Conservation (phyloP, 2,797 vertebrate species). For the Chaunax sp. region DNA sequence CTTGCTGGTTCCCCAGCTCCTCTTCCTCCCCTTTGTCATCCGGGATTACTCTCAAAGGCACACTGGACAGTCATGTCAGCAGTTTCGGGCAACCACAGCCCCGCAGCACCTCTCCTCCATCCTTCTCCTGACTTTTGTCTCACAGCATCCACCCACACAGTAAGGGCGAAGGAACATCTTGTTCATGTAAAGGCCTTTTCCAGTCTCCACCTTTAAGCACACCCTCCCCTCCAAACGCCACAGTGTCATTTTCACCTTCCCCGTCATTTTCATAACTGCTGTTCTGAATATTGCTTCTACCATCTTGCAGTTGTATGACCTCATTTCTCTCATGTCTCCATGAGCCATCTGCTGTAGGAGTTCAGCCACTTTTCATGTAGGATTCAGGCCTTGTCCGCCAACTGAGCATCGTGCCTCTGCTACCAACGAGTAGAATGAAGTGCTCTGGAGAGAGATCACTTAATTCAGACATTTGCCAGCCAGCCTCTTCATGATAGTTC, state of each 20-base stretch:
- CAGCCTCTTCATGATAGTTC: slow-evolving; percentile 38
- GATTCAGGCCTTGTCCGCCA: slow-evolving; percentile 41
- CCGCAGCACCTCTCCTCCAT: slow-evolving; percentile 10
- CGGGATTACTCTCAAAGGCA: slow-evolving; percentile 52
- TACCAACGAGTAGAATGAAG: slow-evolving; percentile 39
- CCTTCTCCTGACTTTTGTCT: slow-evolving; percentile 39
- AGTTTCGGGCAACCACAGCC: slow-evolving; percentile 50
- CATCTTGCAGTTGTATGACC: slow-evolving; percentile 12
- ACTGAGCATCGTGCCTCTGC: slow-evolving; percentile 43
- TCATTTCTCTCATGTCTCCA: slow-evolving; percentile 26
- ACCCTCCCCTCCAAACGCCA: background rate
- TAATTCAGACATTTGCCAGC: slow-evolving; percentile 36
- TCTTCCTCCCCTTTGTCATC: slow-evolving; percentile 42
- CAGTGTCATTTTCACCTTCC: slow-evolving; percentile 5
- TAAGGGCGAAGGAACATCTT: slow-evolving; percentile 17
- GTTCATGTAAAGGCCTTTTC: background rate
- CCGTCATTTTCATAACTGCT: slow-evolving; percentile 1
- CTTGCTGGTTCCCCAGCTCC: slow-evolving; percentile 50
- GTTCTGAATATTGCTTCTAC: slow-evolving; percentile 13
- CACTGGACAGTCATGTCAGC: slow-evolving; percentile 55
- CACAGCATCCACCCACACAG: slow-evolving; percentile 21
- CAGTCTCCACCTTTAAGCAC: slow-evolving; percentile 7
- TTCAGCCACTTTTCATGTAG: slow-evolving; percentile 18
- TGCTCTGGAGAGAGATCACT: slow-evolving; percentile 49
- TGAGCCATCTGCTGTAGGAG: slow-evolving; percentile 46